Evolutionary conservation across 2,113 vertebrate genomes (phyloP).

Genomic region (Aegithalos caudatus): DNA sequence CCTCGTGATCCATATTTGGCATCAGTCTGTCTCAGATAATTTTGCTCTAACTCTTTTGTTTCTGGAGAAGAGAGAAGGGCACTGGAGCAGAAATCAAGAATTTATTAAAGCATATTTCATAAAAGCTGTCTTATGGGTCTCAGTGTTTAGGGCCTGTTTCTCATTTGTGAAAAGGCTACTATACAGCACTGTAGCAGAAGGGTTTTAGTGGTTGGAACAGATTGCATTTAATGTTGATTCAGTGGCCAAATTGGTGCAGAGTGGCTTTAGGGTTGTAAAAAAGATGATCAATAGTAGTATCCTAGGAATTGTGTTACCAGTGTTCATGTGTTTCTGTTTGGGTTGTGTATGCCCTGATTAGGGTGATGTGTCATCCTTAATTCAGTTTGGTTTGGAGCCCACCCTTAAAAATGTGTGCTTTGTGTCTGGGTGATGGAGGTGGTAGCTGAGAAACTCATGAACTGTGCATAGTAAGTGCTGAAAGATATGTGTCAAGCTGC

Average conservation of each 20-base stretch:
- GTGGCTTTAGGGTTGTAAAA: neutral
- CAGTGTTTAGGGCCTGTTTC: neutral
- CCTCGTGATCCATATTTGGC: neutral
- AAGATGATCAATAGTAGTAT: neutral
- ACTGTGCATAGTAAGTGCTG: neutral
- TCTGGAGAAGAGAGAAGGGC: neutral
- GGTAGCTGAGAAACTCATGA: neutral
- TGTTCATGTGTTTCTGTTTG: neutral
- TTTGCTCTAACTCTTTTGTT: neutral
- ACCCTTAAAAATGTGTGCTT: neutral
- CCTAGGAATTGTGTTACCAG: accelerated
- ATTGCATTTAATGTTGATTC: neutral
- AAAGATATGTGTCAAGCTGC: neutral
- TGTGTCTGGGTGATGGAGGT: neutral
- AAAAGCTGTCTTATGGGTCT: neutral
- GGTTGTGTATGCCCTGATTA: neutral
- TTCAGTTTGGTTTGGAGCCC: neutral
- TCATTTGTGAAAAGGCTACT: neutral
- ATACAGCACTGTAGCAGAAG: neutral
- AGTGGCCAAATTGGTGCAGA: neutral
- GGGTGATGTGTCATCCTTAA: neutral
- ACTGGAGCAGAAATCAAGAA: neutral
- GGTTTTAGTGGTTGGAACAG: conserved; percentile 10
- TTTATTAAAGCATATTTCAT: conserved; percentile 10
- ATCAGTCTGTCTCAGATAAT: neutral